Evolutionary conservation across 2,797 vertebrate species (phyloP).

Genomic region (Syngnathus rostellatus): DNA sequence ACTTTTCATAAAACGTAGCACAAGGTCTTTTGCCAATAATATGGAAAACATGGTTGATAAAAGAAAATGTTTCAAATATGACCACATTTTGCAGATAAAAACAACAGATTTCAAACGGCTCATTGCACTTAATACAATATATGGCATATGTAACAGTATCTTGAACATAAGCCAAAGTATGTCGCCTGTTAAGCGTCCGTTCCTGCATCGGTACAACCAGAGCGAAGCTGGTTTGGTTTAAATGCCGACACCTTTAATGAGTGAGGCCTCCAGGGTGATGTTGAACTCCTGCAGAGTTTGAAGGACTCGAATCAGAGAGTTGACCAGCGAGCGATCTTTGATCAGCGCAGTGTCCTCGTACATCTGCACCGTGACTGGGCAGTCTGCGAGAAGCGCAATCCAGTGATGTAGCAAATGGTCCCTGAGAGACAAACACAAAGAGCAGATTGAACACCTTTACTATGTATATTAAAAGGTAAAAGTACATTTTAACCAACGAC

Average conservation of each 20-base stretch:
- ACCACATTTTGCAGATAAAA: constrained; percentile 67
- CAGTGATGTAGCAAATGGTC: constrained; percentile 97
- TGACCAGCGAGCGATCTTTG: constrained; percentile 93
- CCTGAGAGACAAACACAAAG: constrained; percentile 56
- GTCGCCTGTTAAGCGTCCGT: constrained; percentile 79
- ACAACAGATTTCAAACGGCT: constrained; percentile 77
- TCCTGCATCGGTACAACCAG: constrained; percentile 68
- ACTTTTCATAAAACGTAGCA: constrained; percentile 68
- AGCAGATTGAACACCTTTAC: constrained; percentile 3
- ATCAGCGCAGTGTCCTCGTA: constrained; percentile 93
- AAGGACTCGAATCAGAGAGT: constrained; percentile 94
- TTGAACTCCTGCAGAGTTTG: constrained; percentile 99
- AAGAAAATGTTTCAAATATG: constrained; percentile 71
- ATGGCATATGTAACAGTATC: constrained; percentile 86
- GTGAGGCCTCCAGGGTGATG: constrained; percentile 94
- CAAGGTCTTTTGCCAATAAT: constrained; percentile 59
- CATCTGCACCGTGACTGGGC: constrained; percentile 95
- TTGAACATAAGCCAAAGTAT: constrained; percentile 91
- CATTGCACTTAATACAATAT: constrained; percentile 76
- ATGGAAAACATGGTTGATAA: constrained; percentile 66
- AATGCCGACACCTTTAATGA: constrained; percentile 90
- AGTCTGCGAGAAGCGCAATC: constrained; percentile 94
- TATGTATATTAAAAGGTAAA: background rate
- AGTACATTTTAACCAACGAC: background rate
- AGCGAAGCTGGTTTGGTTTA: constrained; percentile 44